Base-by-base conservation (phyloP, 2,888 invertebrate genomes). In the Drosophila buzzatii region DNA sequence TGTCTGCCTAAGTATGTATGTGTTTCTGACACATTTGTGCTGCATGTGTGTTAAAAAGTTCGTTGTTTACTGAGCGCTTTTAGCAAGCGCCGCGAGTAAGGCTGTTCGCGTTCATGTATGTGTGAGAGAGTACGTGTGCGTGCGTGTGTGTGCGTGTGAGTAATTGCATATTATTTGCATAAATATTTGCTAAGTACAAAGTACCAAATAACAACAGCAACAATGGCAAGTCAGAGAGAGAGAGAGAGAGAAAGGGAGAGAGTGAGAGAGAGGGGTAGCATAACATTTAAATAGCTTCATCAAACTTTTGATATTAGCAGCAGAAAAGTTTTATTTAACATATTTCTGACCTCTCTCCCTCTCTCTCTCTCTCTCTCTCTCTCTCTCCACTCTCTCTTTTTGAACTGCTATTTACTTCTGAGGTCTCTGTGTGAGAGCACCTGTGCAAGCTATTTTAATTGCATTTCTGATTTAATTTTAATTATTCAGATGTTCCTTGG, bases 111-210 rank as follows among this genome's bases (percentile, higher is more conserved):
- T 6, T 27, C 27, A 27, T 27, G 27, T 6, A 45, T 56, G 59
- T 70, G 33, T 74, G 49, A 68, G 66, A 69, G 65, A 63, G 62
- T 49, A 37, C 12, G 44, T 66, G 66, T 70, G 63, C 60, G 61
- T 53, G 41, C 67, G 35, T 70, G 41, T 73, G 70, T 71, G 67
- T 70, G 63, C 55, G 44, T 69, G 35, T 59, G 69, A 81, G 78
- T 87, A 82, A 87, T 80, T 89, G 85, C 74, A 85, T 85, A 87
- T 82, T 85, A 85, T 88, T 84, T 88, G 90, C 85, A 80, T 78
- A 78, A 79, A 82, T 85, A 81, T 88, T 84, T 83, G 68, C 60
- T 60, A 61, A 82, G 72, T 73, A 73, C 67, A 69, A 67, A 70
- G 64, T 65, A 72, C 73, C 65, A 73, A 73, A 70, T 60, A 51